These are phyloP conservation scores for Pachyramphus minor DNA, from an alignment of 2,113 vertebrate genomes.

Conservation along the genomic window DNA sequence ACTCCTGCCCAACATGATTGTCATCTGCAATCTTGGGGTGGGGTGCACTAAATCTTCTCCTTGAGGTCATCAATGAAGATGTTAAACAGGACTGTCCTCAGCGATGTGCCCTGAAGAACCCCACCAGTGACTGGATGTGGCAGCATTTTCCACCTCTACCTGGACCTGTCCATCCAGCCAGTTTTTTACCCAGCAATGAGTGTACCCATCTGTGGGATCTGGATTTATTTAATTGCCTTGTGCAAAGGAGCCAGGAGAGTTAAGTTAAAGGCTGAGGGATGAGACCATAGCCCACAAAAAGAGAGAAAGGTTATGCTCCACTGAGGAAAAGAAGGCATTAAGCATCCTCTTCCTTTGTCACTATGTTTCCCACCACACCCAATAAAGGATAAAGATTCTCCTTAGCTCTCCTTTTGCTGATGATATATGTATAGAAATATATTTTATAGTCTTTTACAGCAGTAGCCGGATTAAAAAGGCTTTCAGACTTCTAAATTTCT, in stretches of 20 bases:
- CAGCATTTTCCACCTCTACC: background rate
- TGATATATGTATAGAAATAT: background rate
- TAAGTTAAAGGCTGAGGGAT: background rate
- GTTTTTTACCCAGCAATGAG: background rate
- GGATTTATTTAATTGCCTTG: background rate
- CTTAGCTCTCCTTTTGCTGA: background rate
- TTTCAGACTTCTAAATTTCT: background rate
- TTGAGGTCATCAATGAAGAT: background rate
- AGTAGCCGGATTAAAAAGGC: background rate
- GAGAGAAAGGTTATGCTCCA: no score
- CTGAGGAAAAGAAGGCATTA: background rate
- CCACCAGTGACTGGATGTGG: background rate
- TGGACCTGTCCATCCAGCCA: background rate
- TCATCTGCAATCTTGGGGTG: background rate
- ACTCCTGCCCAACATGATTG: no score
- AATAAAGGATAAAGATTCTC: background rate
- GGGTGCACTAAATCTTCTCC: no score
- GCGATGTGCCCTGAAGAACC: background rate
- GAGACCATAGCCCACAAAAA: background rate
- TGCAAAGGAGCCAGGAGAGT: background rate
- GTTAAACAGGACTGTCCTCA: background rate
- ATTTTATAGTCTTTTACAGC: background rate
- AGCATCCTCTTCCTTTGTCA: background rate
- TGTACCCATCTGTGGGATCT: background rate
- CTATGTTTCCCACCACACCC: background rate